phyloP scores from a whole-genome alignment of 2,797 vertebrate species.

The Avahi laniger region DNA sequence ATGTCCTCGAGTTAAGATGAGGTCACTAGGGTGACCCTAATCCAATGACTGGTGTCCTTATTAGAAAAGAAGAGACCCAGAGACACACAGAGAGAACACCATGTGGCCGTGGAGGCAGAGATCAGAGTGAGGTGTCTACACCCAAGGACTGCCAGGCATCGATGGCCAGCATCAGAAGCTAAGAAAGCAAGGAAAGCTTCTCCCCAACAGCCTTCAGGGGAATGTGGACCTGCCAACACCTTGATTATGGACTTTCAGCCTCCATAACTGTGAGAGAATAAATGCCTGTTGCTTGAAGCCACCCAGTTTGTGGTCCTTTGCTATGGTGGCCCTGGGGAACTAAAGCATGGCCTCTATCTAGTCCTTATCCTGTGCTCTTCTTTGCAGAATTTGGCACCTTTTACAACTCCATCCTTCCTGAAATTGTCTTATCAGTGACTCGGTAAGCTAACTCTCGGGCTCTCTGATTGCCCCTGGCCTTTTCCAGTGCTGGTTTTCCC shows the following conservation, averaged over 20 bases:
- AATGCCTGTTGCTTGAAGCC: not conserved
- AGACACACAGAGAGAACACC: not conserved
- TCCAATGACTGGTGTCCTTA: not conserved
- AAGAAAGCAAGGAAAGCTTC: not conserved
- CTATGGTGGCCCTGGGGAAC: not conserved
- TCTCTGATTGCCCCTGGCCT: not conserved
- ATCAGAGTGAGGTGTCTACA: not conserved
- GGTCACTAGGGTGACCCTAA: too few species aligned
- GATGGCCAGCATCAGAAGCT: not conserved
- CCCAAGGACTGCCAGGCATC: not conserved
- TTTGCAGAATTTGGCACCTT: not conserved
- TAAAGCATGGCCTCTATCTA: not conserved
- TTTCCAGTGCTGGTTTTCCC: not conserved
- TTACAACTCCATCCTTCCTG: not conserved
- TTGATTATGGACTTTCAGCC: not conserved
- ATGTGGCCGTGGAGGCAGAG: not conserved
- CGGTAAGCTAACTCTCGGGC: too few species aligned
- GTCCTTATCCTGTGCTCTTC: not conserved
- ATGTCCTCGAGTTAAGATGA: not conserved
- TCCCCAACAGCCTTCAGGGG: not conserved
- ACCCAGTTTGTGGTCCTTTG: not conserved
- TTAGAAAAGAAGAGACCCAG: not conserved
- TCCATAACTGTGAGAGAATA: not conserved
- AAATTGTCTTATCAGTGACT: not conserved
- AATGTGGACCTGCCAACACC: fast-evolving